phyloP scores from a whole-genome alignment of 2,797 vertebrate genomes.

The Sebastes itinus region DNA sequence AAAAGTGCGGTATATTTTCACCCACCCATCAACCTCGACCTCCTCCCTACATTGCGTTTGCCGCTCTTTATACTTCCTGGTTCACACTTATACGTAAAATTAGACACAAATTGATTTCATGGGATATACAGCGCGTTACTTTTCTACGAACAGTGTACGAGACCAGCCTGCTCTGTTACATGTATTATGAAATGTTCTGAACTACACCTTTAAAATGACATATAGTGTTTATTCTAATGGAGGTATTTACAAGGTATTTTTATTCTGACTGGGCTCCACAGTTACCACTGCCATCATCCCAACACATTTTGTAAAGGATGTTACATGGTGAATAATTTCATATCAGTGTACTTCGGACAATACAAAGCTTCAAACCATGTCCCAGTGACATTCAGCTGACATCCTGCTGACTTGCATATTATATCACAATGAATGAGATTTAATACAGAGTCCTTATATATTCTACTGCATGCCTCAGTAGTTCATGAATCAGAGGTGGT shows the following conservation, averaged over 20 bases:
- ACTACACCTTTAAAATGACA: not conserved
- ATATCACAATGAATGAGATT: constrained; percentile 32
- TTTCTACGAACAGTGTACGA: fast-evolving
- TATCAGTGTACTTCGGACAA: not conserved
- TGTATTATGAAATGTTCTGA: not conserved
- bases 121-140: too few relatives aligned
- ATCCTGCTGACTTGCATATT: constrained; percentile 28
- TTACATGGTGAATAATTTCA: constrained; percentile 7
- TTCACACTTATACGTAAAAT: too few relatives aligned
- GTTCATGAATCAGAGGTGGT: constrained; percentile 17
- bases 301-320: not conserved
- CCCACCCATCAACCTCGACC: too few relatives aligned
- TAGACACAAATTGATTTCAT: too few relatives aligned
- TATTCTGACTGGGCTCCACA: not conserved
- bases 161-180: not conserved
- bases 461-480: not conserved
- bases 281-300: not conserved
- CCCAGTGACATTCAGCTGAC: constrained; percentile 8
- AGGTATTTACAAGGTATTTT: not conserved
- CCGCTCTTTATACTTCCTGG: too few relatives aligned
- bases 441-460: constrained; percentile 10
- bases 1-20: too few relatives aligned
- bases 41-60: too few relatives aligned
- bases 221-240: not conserved
- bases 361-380: constrained; percentile 29